Conservation (phyloP, 1,140 invertebrate genomes). For the Halotydeus destructor region DNA sequence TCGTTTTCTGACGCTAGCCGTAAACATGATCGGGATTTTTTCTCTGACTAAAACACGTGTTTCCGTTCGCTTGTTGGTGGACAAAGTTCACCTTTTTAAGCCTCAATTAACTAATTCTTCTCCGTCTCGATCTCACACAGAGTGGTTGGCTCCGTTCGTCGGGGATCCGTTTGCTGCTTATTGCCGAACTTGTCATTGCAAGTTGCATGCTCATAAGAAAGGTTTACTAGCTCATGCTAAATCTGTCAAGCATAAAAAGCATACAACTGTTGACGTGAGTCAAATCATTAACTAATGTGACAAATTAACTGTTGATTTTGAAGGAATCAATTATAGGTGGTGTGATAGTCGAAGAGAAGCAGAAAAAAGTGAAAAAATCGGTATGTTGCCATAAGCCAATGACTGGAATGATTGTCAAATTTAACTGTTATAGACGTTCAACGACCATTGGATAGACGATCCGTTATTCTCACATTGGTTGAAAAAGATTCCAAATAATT, state of each 20-base stretch:
- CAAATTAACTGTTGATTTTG: not conserved
- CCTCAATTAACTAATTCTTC: too few relatives aligned
- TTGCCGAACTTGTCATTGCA: conserved; percentile 2
- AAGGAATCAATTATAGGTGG: not conserved
- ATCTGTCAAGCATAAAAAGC: conserved; percentile 5
- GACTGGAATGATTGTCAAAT: not conserved
- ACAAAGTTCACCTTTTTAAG: too few relatives aligned
- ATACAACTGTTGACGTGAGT: too few relatives aligned
- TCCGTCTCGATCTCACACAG: too few relatives aligned
- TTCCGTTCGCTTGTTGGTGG: too few relatives aligned
- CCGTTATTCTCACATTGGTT: conserved; percentile 2
- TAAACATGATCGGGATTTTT: too few relatives aligned
- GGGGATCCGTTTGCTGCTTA: conserved; percentile 4
- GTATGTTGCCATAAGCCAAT: not conserved
- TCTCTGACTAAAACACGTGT: too few relatives aligned
- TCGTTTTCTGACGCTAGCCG: too few relatives aligned
- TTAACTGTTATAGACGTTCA: not conserved
- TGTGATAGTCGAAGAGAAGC: not conserved
- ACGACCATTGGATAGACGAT: conserved; percentile 5
- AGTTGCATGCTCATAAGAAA: conserved; percentile 9
- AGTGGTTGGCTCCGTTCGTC: conserved; percentile 2
- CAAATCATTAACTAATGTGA: not conserved
- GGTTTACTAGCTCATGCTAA: conserved; percentile 5
- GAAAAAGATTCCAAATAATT: conserved; percentile 4
- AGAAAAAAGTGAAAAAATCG: not conserved